Evolutionary conservation across 2,797 vertebrate genomes (phyloP).

Genomic region (Danio aesculapii): DNA sequence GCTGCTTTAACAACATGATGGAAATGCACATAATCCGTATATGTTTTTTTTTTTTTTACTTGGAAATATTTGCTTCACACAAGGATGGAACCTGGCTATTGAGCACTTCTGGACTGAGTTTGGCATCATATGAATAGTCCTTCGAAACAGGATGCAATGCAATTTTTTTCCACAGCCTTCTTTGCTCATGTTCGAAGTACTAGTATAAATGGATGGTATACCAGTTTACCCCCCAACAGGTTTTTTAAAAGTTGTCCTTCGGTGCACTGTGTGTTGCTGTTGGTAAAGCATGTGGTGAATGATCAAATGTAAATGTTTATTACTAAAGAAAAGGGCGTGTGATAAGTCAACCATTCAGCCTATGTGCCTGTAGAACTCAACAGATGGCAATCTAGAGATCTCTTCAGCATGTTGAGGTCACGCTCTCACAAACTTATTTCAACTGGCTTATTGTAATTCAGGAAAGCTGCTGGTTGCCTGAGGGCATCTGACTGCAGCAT

Average conservation of each 20-base stretch:
- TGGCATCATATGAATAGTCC: too few species aligned
- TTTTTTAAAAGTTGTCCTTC: background rate
- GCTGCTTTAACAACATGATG: too few species aligned
- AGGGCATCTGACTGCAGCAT: conserved; percentile 27
- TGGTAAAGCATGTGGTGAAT: background rate
- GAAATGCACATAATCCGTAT: too few species aligned
- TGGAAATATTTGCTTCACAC: too few species aligned
- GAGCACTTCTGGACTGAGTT: too few species aligned
- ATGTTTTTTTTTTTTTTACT: too few species aligned
- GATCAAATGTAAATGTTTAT: conserved; percentile 15
- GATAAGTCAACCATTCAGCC: background rate
- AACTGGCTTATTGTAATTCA: conserved; percentile 33
- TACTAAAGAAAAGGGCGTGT: background rate
- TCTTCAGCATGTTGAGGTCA: conserved; percentile 28
- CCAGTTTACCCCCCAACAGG: conserved; percentile 40
- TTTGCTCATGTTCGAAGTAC: too few species aligned
- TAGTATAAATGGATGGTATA: background rate
- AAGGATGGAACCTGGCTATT: too few species aligned
- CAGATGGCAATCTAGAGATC: conserved; percentile 11
- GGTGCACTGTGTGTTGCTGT: background rate
- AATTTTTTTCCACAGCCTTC: too few species aligned
- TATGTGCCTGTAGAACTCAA: background rate
- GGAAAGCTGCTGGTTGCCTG: conserved; percentile 17
- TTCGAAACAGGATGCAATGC: too few species aligned
- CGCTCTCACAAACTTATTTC: conserved; percentile 29